Evolutionary conservation across 2,113 vertebrate species (phyloP), one percentile per base, ranked within the genome.

Genomic region (Ciconia stormi): DNA sequence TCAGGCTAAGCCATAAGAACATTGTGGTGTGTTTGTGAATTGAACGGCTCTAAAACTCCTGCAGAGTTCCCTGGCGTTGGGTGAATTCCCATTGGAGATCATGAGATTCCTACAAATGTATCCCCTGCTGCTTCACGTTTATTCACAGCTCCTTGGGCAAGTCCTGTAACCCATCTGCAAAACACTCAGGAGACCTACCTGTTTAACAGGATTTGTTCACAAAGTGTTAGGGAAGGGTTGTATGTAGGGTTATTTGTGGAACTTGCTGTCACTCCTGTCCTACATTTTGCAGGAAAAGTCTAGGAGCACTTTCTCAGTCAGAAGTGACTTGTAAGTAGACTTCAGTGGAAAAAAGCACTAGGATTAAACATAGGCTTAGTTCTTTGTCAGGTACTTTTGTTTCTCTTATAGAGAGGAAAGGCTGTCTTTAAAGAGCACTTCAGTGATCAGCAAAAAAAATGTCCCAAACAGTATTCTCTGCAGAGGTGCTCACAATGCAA

Each of bases 191-290:
- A 42, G 21, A 3, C 22, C 55, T 5, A 6, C 50, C 20, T 22
- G 50, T 15, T 18, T 3, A 4, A 0, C 6, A 2, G 9, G 0
- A 1, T 8, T 27, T 70, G 66, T 16, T 63, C 49, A 5, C 22
- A 2, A 13, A 14, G 58, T 0, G 3, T 0, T 18, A 18, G 36
- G n/a, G 56, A 25, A 46, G 88, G 82, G 3, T 42, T 66, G 2
- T 4, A 0, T 0, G 16, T 5, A 9, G 16, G 1, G 32, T 19
- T 32, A 3, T 17, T 27, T 34, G 34, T 11, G 40, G 40, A 25
- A 17, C 38, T 23, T 32, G 14, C 34, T 1, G 0, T n/a, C 13
- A 1, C 50, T 62, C n/a, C 79, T 23, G 32, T 13, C 72, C 69
- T 12, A 0, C 4, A 0, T 42, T 34, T 16, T 53, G 32, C 63